A percentile compares a stretch with the other conserved stretches of the same genome.
phyloP scores from a whole-genome alignment of 2,888 invertebrate species.

The Phymatocera aterrima region DNA sequence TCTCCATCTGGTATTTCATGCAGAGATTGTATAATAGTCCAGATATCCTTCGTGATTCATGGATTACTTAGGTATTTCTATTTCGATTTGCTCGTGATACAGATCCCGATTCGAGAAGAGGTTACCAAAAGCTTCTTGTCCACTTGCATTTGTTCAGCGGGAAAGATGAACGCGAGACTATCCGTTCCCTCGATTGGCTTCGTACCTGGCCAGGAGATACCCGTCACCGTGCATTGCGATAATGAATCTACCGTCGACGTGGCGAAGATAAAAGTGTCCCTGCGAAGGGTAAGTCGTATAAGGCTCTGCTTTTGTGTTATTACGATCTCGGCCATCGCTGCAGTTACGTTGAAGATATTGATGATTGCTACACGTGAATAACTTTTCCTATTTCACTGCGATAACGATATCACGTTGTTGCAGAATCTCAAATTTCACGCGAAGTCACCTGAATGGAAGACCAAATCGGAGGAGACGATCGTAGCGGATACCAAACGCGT shows the following conservation, averaged over 20 bases:
- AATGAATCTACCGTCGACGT: slow-evolving; percentile 56
- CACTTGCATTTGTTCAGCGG: slow-evolving; percentile 57
- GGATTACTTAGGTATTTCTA: background rate
- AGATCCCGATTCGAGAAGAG: slow-evolving; percentile 51
- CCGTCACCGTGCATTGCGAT: slow-evolving; percentile 57
- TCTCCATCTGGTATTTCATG: no score
- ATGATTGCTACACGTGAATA: background rate
- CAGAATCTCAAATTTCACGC: slow-evolving; percentile 49
- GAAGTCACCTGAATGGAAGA: background rate
- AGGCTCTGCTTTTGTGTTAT: background rate
- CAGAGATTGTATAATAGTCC: no score
- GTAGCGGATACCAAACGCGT: background rate
- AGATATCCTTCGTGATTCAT: no score
- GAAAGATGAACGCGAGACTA: slow-evolving; percentile 56
- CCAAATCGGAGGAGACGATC: background rate
- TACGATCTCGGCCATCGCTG: background rate
- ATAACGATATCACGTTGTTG: background rate
- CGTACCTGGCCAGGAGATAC: slow-evolving; percentile 60
- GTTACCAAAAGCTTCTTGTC: slow-evolving; percentile 59
- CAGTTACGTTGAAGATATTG: no score
- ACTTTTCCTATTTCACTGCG: background rate
- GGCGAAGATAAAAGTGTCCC: slow-evolving; percentile 47
- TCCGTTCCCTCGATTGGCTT: slow-evolving; percentile 58
- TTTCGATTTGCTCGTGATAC: background rate
- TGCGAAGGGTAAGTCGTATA: slow-evolving; percentile 49